These are phyloP conservation scores for Acanthiza pusilla DNA, from an alignment of 2,797 vertebrate genomes.

Conservation along the genomic window DNA sequence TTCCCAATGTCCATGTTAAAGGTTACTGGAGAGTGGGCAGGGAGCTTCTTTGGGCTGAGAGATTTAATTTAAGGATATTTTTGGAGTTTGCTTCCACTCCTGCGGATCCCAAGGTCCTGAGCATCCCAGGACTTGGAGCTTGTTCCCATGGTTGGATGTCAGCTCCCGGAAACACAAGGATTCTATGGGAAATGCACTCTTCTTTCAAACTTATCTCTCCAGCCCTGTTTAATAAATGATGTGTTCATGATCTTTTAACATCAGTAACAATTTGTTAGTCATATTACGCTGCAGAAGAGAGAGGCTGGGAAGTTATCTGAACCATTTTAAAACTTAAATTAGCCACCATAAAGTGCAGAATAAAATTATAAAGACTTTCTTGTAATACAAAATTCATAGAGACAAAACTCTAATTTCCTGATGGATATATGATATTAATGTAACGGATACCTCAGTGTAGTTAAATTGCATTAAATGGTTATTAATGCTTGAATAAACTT, in stretches of 20 bases:
- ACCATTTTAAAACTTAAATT: constrained; percentile 73
- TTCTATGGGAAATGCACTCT: neutral
- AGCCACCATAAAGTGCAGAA: constrained; percentile 75
- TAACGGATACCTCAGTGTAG: constrained; percentile 82
- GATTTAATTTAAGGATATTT: neutral
- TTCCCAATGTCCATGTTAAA: neutral
- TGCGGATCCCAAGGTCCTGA: neutral
- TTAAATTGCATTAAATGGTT: constrained; percentile 86
- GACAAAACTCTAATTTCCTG: constrained; percentile 84
- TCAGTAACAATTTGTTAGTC: constrained; percentile 74
- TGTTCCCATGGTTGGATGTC: neutral
- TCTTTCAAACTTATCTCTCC: constrained; percentile 32
- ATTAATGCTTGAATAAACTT: constrained; percentile 86
- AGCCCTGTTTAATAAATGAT: constrained; percentile 68
- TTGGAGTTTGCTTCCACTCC: neutral
- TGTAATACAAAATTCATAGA: constrained; percentile 82
- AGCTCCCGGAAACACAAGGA: neutral
- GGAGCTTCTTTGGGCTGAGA: neutral
- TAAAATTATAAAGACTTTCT: constrained; percentile 77
- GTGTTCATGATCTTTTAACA: constrained; percentile 69
- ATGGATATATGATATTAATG: constrained; percentile 84
- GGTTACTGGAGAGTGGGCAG: neutral
- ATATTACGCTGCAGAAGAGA: constrained; percentile 60
- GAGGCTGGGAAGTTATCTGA: constrained; percentile 62
- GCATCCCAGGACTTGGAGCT: neutral